phyloP scores from a whole-genome alignment of 2,113 vertebrate species.

The Nibea coibor region DNA sequence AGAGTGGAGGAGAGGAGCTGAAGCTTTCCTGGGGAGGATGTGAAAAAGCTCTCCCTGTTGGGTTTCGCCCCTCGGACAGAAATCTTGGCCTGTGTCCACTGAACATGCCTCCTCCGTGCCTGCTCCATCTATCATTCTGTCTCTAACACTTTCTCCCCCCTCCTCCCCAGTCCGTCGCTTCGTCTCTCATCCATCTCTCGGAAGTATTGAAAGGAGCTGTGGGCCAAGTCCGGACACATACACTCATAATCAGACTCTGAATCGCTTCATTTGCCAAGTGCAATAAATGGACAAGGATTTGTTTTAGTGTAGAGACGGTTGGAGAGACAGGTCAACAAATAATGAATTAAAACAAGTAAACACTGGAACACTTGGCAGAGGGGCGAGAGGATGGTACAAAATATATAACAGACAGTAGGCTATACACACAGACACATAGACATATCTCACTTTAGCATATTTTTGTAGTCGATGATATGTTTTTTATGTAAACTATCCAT shows the following conservation, averaged over 20 bases:
- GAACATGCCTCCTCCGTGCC: constrained; percentile 63
- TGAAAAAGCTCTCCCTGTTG: constrained; percentile 65
- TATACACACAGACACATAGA: too few relatives aligned
- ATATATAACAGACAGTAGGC: not conserved
- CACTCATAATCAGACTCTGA: constrained; percentile 44
- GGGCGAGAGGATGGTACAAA: not conserved
- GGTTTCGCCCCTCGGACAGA: constrained; percentile 39
- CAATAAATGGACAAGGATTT: constrained; percentile 53
- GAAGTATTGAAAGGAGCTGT: constrained; percentile 55
- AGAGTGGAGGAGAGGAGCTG: constrained; percentile 14
- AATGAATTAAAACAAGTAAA: constrained; percentile 29
- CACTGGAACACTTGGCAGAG: constrained; percentile 19
- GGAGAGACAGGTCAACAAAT: constrained; percentile 42
- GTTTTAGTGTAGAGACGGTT: constrained; percentile 16
- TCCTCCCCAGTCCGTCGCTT: not conserved
- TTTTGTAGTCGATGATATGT: too few relatives aligned
- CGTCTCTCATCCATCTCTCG: constrained; percentile 56
- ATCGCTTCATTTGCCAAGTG: constrained; percentile 40
- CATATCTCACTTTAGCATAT: too few relatives aligned
- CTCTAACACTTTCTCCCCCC: constrained; percentile 22
- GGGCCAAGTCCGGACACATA: constrained; percentile 41
- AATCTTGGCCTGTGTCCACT: constrained; percentile 64
- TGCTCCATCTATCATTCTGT: constrained; percentile 72
- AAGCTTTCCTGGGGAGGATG: constrained; percentile 44
- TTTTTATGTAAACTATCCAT: too few relatives aligned